Conservation (phyloP, 2,797 vertebrate species). For the Hapalemur alaotrensis region DNA sequence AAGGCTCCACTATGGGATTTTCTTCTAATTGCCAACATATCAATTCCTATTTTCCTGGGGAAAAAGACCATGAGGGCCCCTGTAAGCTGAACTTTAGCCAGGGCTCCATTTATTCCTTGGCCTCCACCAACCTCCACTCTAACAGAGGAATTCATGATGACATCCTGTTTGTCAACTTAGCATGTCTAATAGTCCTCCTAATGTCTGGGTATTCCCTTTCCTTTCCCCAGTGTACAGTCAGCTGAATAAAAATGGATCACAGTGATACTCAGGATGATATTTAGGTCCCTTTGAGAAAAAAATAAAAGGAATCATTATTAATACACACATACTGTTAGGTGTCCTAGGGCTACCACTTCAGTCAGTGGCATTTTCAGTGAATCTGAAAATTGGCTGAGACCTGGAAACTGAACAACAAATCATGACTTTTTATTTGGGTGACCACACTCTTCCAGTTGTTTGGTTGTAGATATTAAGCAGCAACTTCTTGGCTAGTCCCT, state of each 20-base stretch:
- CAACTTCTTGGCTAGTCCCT: neutral
- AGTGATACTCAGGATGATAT: neutral
- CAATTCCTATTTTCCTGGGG: neutral
- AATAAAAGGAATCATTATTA: neutral
- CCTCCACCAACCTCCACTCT: neutral
- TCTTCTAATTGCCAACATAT: neutral
- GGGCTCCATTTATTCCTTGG: neutral
- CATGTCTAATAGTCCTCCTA: neutral
- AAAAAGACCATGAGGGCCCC: neutral
- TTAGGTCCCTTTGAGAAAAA: neutral
- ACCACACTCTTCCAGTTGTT: neutral
- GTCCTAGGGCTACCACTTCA: neutral
- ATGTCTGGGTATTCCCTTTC: neutral
- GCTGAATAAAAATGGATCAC: neutral
- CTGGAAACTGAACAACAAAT: neutral
- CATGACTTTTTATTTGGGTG: neutral
- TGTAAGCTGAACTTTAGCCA: neutral
- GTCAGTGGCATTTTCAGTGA: neutral
- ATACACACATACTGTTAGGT: neutral
- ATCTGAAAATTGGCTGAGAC: neutral
- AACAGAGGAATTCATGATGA: neutral
- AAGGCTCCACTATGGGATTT: neutral
- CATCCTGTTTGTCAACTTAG: neutral
- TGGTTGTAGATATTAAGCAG: neutral
- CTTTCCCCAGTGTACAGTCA: neutral